Conservation (phyloP, 2,113 vertebrate species). For the Dipodomys stephensi region DNA sequence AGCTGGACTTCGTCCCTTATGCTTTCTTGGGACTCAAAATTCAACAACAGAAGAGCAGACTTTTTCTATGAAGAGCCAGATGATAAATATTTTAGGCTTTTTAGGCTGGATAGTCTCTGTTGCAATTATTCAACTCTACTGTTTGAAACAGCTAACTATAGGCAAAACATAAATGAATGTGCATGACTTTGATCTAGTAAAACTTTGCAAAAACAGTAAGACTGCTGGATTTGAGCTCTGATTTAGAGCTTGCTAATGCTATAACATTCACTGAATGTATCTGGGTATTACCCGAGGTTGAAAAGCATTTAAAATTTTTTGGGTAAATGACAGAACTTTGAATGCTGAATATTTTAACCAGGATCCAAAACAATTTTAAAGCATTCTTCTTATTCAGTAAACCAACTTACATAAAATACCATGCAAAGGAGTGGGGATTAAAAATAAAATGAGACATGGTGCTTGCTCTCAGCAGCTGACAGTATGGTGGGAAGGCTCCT, state of each 20-base stretch:
- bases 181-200: not conserved
- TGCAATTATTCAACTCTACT: not conserved
- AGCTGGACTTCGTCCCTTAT: not conserved
- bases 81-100: slow-evolving; percentile 28
- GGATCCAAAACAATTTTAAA: not conserved
- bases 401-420: not conserved
- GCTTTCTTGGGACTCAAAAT: not conserved
- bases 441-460: not conserved
- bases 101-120: not conserved
- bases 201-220: not conserved
- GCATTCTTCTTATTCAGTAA: not conserved
- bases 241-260: not conserved
- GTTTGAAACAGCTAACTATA: not conserved
- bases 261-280: not conserved
- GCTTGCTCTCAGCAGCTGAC: not conserved
- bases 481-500: not conserved
- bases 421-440: not conserved
- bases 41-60: not conserved
- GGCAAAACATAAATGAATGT: not conserved
- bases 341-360: not conserved
- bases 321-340: slow-evolving; percentile 12
- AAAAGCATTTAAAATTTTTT: not conserved
- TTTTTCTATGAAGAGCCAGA: not conserved
- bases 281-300: not conserved
- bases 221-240: not conserved